Evolutionary conservation across 2,888 invertebrate genomes (phyloP).

Genomic region (Cephus runcator): DNA sequence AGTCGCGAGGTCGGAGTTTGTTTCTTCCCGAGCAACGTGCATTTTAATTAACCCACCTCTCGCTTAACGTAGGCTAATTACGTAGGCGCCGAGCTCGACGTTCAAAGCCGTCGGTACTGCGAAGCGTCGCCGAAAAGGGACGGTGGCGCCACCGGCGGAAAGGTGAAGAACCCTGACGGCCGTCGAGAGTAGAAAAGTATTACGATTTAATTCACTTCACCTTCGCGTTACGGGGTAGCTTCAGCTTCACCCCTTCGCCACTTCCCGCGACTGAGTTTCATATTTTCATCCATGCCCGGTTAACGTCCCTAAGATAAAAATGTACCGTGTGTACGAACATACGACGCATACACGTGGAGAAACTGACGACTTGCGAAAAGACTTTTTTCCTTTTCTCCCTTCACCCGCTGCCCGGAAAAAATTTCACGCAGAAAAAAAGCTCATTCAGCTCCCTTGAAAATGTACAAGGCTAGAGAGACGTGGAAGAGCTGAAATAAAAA

Average conservation of each 20-base stretch:
- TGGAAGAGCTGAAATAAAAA: neutral
- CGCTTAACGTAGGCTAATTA: conserved; percentile 23
- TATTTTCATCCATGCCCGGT: neutral
- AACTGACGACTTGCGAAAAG: neutral
- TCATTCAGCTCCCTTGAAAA: neutral
- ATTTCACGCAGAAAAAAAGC: neutral
- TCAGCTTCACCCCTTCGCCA: neutral
- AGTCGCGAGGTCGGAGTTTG: neutral
- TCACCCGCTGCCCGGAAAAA: neutral
- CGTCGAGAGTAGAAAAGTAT: neutral
- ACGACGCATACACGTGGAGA: neutral
- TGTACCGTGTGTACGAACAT: neutral
- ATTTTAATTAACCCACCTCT: conserved; percentile 20
- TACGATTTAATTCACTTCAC: neutral
- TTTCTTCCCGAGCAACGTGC: conserved; percentile 10
- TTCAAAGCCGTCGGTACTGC: neutral
- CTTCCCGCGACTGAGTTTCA: neutral
- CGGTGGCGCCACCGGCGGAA: neutral
- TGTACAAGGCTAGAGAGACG: neutral
- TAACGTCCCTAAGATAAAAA: neutral
- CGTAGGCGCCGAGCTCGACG: conserved; percentile 7
- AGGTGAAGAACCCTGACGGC: neutral
- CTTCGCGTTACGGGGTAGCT: neutral
- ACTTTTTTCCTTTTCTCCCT: neutral
- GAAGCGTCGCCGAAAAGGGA: neutral